Base-by-base conservation (phyloP, 1,140 invertebrate genomes). In the Drosophila bocqueti region DNA sequence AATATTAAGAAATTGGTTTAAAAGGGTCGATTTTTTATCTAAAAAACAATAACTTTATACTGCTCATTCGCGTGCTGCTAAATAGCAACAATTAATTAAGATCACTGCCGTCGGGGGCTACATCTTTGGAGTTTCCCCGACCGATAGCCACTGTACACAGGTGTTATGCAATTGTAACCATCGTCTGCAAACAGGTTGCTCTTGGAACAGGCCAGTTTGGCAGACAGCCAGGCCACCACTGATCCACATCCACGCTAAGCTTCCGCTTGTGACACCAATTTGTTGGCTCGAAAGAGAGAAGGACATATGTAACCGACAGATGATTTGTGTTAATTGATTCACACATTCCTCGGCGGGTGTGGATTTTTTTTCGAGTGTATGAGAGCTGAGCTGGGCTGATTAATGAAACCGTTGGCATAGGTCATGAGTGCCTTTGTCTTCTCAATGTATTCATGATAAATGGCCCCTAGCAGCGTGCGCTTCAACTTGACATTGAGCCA, bases 401-500 rank as follows among this genome's bases (percentile, higher is more conserved):
- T 57, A 61, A 64, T 79, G 67, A 47, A 75, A 80, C 40, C 71
- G 65, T 91, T 91, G 83, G 43, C 87, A 74, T 79, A 91, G 89
- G 89, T 91, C 89, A 81, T 81, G 81, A 40, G 66, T 73, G 54
- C 61, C 69, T 61, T 71, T 71, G 67, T 79, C 77, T 71, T 46
- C 63, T 76, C 40, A 76, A 83, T 73, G 29, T 73, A 74, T 74
- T 74, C 67, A 83, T 54, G 62, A 75, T 61, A 76, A 65, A 71
- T 81, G 49, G 60, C 29, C 42, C 42, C 66, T 73, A 34, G 55
- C 42, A 69, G 26, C 66, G 50, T 67, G 81, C 43, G 82, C 86
- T 83, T 78, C 66, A 78, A 82, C 87, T 89, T 91, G 89, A 91
- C 89, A 91, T 91, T 91, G 89, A 89, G 69, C 72, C 43, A 60